Percentiles rank a stretch among this genome's conserved stretches.
phyloP scores from a whole-genome alignment of 2,888 invertebrate genomes.

The Marasmarcha lunaedactyla region DNA sequence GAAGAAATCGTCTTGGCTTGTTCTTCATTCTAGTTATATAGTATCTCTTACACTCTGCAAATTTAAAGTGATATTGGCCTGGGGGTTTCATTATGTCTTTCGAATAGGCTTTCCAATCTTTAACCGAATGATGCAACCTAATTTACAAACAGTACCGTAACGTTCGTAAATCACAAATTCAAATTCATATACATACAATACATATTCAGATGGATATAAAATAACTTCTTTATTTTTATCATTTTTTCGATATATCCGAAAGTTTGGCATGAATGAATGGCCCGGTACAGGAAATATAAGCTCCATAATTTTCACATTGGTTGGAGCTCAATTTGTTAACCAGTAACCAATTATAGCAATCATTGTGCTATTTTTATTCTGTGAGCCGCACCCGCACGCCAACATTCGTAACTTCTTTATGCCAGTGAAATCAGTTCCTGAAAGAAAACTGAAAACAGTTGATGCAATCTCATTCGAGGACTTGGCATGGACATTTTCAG shows the following conservation, averaged over 20 bases:
- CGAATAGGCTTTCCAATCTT: background rate
- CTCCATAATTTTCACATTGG: background rate
- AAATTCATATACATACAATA: too few relatives aligned
- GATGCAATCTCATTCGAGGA: background rate
- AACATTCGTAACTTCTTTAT: background rate
- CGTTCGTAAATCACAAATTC: background rate
- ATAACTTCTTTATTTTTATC: background rate
- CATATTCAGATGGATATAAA: background rate
- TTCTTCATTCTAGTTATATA: background rate
- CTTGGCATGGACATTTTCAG: background rate
- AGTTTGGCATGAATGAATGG: slow-evolving; percentile 1
- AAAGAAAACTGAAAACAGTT: background rate
- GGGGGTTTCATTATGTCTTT: background rate
- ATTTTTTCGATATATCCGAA: slow-evolving; percentile 1
- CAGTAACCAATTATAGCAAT: background rate
- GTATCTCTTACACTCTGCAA: background rate
- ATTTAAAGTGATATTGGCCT: background rate
- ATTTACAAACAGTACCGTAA: background rate
- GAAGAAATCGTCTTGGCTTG: background rate
- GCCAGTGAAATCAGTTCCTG: too few relatives aligned
- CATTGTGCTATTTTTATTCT: background rate
- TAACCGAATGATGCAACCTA: background rate
- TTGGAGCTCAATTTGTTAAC: background rate
- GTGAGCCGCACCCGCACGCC: too few relatives aligned
- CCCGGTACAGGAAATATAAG: background rate